phyloP scores from a whole-genome alignment of 2,797 vertebrate species.

The Oreonectes daqikongensis region DNA sequence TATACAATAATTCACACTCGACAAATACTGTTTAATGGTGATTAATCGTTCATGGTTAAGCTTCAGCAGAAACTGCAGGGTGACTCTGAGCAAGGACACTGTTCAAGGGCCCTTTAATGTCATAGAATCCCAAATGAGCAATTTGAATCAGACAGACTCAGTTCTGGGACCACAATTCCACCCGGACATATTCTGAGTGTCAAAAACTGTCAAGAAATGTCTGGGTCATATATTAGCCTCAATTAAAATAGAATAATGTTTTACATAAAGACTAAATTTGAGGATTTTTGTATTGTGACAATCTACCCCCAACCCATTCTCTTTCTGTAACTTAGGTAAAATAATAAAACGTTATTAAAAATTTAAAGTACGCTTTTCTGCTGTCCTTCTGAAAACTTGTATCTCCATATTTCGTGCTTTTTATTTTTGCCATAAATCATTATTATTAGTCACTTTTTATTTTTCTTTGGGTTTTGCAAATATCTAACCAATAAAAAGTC shows the following conservation, averaged over 20 bases:
- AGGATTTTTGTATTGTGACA: background rate
- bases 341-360: too few species aligned
- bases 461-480: too few species aligned
- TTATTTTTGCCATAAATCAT: too few species aligned
- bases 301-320: background rate
- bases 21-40: constrained; percentile 4
- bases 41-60: constrained; percentile 28
- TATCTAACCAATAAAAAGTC: too few species aligned
- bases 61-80: background rate
- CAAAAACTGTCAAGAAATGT: background rate
- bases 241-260: background rate
- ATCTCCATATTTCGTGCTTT: too few species aligned
- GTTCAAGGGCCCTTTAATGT: constrained; percentile 40
- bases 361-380: too few species aligned
- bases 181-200: background rate
- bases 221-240: background rate
- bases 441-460: too few species aligned
- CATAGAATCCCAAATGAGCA: constrained; percentile 12
- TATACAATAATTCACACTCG: constrained; percentile 23
- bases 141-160: constrained; percentile 12
- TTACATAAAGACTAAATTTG: background rate
- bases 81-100: constrained; percentile 12
- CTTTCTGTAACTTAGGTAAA: background rate
- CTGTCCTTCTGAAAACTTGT: too few species aligned
- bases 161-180: background rate